These are phyloP conservation scores for Danaus plexippus DNA, from an alignment of 1,140 invertebrate genomes.

Conservation along the genomic window DNA sequence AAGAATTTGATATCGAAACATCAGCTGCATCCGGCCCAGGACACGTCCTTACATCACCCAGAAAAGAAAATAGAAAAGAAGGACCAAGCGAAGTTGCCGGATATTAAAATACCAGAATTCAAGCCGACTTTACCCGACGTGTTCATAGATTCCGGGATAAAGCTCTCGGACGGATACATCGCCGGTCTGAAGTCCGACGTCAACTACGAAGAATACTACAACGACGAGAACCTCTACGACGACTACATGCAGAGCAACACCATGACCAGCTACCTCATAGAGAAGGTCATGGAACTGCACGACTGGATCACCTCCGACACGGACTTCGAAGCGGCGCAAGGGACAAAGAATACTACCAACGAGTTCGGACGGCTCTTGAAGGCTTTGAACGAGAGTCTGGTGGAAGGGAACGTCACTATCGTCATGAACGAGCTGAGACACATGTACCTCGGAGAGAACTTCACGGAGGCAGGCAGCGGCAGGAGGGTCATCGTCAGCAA, in stretches of 20 bases:
- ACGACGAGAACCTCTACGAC: slow-evolving; percentile 56
- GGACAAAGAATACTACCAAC: slow-evolving; percentile 20
- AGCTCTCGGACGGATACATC: slow-evolving; percentile 34
- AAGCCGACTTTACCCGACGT: slow-evolving; percentile 46
- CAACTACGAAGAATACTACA: slow-evolving; percentile 55
- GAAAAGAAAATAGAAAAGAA: slow-evolving; percentile 59
- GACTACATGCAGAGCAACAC: slow-evolving; percentile 62
- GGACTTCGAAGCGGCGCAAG: slow-evolving; percentile 33
- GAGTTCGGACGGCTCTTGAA: slow-evolving; percentile 50
- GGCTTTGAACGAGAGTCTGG: slow-evolving; percentile 65
- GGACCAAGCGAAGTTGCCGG: slow-evolving; percentile 37
- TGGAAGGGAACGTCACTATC: slow-evolving; percentile 61
- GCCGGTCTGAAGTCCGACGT: slow-evolving; percentile 27
- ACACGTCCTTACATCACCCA: slow-evolving; percentile 38
- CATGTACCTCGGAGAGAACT: slow-evolving; percentile 63
- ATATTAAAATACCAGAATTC: slow-evolving; percentile 36
- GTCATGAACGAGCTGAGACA: slow-evolving; percentile 66
- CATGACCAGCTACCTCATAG: slow-evolving; percentile 60
- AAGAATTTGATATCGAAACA: slow-evolving; percentile 38
- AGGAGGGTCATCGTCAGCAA: slow-evolving; percentile 60
- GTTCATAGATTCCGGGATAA: slow-evolving; percentile 27
- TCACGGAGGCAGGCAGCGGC: slow-evolving; percentile 31
- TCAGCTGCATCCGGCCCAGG: slow-evolving; percentile 54
- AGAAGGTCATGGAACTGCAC: slow-evolving; percentile 69
- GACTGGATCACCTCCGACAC: slow-evolving; percentile 65